Evolutionary conservation across 2,797 vertebrate species (phyloP), one percentile per base, ranked within the genome.

Genomic region (Eutrigla gurnardus): DNA sequence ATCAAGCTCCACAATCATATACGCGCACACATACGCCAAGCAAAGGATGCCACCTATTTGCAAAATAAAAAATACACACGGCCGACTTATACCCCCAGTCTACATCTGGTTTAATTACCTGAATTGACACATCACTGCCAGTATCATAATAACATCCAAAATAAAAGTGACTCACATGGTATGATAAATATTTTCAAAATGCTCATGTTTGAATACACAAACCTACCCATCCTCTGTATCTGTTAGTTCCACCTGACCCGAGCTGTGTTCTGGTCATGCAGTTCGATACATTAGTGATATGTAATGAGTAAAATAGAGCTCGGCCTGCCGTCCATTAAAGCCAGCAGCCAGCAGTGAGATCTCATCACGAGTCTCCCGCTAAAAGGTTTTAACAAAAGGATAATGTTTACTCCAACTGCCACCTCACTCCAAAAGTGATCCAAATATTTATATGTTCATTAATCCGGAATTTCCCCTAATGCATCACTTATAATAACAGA

Each of bases 391-490:
- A 81, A 75, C 65, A 73, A 53, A 78, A 81, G 71, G 76, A 77
- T 80, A 65, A 82, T 85, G 86, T 93, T 93, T 91, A 90, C 82
- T 77, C 75, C 74, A 85, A 62, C 82, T 73, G 76, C 88, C 92
- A 92, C 89, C 86, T 91, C 83, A 73, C 82, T 86, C 80, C 73
- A 88, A 81, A 92, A 87, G 88, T 90, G 39, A 92, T 81, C 82
- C 63, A 90, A 88, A 91, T 93, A 86, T 94, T 94, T 94, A 94
- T 65, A 85, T 52, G 62, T 88, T 82, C 87, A 89, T 92, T 92
- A 92, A 92, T 93, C 92, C 88, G 43, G 82, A 90, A 86, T 93
- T 91, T 92, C 88, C 91, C 78, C 89, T 91, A 93, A 93, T 93
- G 91, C 88, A 93, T 89, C 78, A 87, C 77, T 87, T 86, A 87